Conservation (phyloP, 2,113 vertebrate species). For the Alethe castanea region DNA sequence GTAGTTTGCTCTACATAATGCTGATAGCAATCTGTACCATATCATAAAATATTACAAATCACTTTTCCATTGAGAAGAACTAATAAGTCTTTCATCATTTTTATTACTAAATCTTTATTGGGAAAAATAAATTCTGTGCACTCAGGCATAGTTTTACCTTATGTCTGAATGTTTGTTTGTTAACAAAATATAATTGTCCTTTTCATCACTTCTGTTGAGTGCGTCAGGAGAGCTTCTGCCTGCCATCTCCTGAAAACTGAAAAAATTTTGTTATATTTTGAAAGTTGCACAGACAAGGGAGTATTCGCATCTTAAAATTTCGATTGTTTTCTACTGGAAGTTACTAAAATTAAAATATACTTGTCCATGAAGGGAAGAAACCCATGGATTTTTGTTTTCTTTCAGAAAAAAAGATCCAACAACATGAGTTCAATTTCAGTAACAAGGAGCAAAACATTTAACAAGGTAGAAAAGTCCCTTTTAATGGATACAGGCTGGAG, state of each 20-base stretch:
- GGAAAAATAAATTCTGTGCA: conserved; percentile 30
- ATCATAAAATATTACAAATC: conserved; percentile 42
- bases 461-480: neutral
- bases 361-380: neutral
- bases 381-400: neutral
- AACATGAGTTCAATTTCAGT: neutral
- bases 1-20: neutral
- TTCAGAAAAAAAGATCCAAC: neutral
- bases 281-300: neutral
- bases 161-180: conserved; percentile 40
- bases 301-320: neutral
- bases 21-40: neutral
- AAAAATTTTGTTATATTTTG: neutral
- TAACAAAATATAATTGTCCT: conserved; percentile 29
- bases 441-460: neutral
- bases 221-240: neutral
- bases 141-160: conserved; percentile 35
- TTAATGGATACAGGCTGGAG: neutral
- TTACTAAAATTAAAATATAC: neutral
- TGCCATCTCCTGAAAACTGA: neutral
- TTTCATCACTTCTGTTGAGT: neutral
- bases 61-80: conserved; percentile 20
- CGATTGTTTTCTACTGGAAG: neutral
- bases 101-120: conserved; percentile 39
- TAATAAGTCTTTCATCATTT: conserved; percentile 45